phyloP scores from a whole-genome alignment of 2,113 vertebrate genomes.

The Axis porcinus region DNA sequence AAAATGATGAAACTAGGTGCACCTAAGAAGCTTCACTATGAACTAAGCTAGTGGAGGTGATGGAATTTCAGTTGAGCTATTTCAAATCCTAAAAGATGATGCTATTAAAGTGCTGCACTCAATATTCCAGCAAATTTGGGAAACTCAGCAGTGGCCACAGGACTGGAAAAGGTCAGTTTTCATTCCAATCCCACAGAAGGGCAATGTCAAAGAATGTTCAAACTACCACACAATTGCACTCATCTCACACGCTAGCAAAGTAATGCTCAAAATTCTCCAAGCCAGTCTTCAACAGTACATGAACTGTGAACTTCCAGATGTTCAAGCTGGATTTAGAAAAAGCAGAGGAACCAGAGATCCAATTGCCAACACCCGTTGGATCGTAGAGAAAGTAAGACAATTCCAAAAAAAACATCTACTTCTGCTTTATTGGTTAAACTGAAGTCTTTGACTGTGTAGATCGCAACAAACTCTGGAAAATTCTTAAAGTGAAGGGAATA shows the following conservation, averaged over 20 bases:
- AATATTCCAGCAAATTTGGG: not conserved
- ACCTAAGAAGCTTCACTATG: not conserved
- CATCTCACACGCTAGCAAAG: not conserved
- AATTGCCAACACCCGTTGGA: not conserved
- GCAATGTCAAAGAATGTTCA: not conserved
- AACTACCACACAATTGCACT: not conserved
- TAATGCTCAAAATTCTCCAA: not conserved
- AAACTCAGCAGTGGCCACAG: not conserved
- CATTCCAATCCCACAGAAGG: not conserved
- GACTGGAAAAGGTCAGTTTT: not conserved
- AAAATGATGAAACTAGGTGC: not conserved
- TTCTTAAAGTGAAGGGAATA: not conserved
- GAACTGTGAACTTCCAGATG: not conserved
- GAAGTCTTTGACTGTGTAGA: not conserved
- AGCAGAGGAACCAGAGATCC: not conserved
- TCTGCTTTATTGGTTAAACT: not conserved
- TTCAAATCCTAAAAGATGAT: not conserved
- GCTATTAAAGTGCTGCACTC: not conserved
- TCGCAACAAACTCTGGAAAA: not conserved
- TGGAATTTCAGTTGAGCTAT: not conserved
- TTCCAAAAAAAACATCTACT: not conserved
- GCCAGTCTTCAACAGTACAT: not conserved
- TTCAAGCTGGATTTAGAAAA: not conserved
- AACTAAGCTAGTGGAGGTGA: not conserved
- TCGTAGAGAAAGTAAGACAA: not conserved